These are phyloP conservation scores for Pongo abelii DNA, from an alignment of 2,113 vertebrate species.

Conservation along the genomic window DNA sequence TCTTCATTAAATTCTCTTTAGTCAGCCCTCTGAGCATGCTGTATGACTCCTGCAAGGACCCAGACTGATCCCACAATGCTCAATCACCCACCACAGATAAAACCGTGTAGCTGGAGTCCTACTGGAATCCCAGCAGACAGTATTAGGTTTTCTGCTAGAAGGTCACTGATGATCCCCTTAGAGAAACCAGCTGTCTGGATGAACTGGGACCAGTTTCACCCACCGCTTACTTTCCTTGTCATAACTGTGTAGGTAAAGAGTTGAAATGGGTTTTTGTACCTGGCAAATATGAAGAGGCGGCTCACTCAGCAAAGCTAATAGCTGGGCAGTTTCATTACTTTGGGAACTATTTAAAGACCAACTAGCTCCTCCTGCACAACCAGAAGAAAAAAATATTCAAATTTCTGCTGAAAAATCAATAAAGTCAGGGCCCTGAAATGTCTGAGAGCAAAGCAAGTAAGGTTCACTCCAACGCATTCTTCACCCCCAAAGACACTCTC, in stretches of 20 bases:
- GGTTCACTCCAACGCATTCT: not conserved
- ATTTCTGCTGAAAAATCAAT: conserved; percentile 19
- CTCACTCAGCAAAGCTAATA: conserved; percentile 5
- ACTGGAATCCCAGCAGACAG: not conserved
- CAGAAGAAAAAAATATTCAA: not conserved
- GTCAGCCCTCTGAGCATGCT: not conserved
- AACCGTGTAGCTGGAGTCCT: not conserved
- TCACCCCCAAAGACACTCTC: not conserved
- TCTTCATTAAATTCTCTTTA: not conserved
- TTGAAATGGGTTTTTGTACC: conserved; percentile 15
- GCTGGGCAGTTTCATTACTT: not conserved
- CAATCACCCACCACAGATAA: not conserved
- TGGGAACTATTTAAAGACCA: not conserved
- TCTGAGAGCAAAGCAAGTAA: not conserved
- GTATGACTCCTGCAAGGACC: not conserved
- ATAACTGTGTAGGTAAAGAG: not conserved
- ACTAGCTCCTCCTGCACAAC: not conserved
- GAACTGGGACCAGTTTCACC: not conserved
- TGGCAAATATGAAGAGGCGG: not conserved
- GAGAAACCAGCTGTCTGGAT: not conserved
- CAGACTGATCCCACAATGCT: not conserved
- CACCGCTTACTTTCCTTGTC: not conserved
- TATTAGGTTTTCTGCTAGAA: not conserved
- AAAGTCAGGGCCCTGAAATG: not conserved
- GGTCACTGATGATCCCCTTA: not conserved